Base-by-base conservation (phyloP, 2,888 invertebrate genomes). In the Lepidocyrtoides sp. region DNA sequence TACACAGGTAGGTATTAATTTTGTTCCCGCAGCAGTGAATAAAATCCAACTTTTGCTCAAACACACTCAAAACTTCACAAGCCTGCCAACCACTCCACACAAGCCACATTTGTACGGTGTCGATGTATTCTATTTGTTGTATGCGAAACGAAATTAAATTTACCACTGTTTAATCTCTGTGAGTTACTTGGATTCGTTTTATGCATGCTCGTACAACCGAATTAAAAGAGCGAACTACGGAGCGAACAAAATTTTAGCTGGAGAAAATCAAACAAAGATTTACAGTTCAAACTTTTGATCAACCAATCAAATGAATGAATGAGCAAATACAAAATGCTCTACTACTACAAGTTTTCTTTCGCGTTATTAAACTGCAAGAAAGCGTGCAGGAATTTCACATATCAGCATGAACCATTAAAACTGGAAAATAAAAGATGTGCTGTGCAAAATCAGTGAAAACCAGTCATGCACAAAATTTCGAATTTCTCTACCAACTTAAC, bases 281-380 rank as follows among this genome's bases (percentile, higher is more conserved):
- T 81, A 5, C 57, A 60, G 81, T 41, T 60, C 23, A 81, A 81
- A 81, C 81, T 57, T n/a, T 77, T 51, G 20, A 12, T 17, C 54
- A 79, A 54, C 54, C n/a, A 81, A 81, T 81, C 60, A 81, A 81
- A 81, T 29, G 60, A 81, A 81, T 36, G 81, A 81, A 36, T 41
- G 60, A 81, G 41, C 81, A 81, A 81, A 81, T 41, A 81, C 57
- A 23, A 36, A 57, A 77, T 29, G 44, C 26, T n/a, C 26, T 26
- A 48, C 12, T 44, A 72, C 26, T 26, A 48, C 12, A 72, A 72
- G 17, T 81, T 60, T 29, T 57, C 81, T 4, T 77, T 51, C 10
- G 23, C 48, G 26, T 51, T 44, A 72, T 36, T 26, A 23, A 0
- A 57, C n/a, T 36, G 23, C 17, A 41, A 41, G 36, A 8, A 60